These are phyloP conservation scores for Melanostoma mellinum DNA, from an alignment of 2,888 invertebrate genomes.

Conservation along the genomic window DNA sequence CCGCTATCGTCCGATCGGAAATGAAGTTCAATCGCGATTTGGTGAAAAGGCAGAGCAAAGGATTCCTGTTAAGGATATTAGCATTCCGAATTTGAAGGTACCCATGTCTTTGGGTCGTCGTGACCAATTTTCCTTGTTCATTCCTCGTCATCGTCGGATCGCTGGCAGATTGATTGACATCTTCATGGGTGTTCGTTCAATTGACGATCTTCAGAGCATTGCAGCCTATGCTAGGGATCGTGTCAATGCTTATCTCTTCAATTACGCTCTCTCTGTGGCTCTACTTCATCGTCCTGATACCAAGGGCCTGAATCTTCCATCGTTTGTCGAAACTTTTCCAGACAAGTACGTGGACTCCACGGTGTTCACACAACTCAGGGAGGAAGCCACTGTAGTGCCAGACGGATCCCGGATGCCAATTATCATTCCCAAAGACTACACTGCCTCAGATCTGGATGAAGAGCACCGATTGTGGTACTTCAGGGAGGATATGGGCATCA, in stretches of 20 bases:
- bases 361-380: conserved; percentile 83
- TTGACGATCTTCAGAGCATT: conserved; percentile 86
- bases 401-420: conserved; percentile 85
- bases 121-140: conserved; percentile 86
- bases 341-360: conserved; percentile 84
- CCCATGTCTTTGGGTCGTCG: conserved; percentile 85
- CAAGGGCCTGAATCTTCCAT: conserved; percentile 83
- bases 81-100: conserved; percentile 84
- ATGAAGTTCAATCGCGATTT: conserved; percentile 83
- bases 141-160: conserved; percentile 85
- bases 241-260: conserved; percentile 89
- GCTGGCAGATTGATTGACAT: conserved; percentile 86
- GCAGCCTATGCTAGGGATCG: conserved; percentile 87
- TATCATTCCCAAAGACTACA: conserved; percentile 85
- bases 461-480: conserved; percentile 91
- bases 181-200: conserved; percentile 85
- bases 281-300: conserved; percentile 86
- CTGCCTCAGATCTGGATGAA: conserved; percentile 87
- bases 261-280: conserved; percentile 89
- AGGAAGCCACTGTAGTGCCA: conserved; percentile 83
- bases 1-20: conserved; percentile 81
- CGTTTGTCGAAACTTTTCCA: conserved; percentile 85
- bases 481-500: conserved; percentile 82
- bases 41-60: conserved; percentile 81
- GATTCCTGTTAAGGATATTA: conserved; percentile 84